phyloP scores from a whole-genome alignment of 2,888 invertebrate genomes.

The Phytoseiulus persimilis region DNA sequence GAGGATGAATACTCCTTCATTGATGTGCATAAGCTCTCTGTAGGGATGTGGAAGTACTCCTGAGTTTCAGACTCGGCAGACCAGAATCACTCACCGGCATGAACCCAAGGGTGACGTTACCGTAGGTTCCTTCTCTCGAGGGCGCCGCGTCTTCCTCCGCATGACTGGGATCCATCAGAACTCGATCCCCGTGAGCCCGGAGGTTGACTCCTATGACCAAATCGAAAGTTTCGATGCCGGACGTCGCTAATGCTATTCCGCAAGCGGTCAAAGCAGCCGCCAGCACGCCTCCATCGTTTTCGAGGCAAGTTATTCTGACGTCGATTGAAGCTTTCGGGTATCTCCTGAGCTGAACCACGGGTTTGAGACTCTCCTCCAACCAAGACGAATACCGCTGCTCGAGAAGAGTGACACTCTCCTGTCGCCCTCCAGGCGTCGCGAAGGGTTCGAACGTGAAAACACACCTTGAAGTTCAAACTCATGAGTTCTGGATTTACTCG shows the following conservation, averaged over 20 bases:
- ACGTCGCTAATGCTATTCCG: conserved; percentile 8
- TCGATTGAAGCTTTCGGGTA: conserved; percentile 34
- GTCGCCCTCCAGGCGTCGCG: not conserved
- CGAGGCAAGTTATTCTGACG: not conserved
- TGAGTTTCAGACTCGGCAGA: too few species aligned
- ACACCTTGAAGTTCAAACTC: not conserved
- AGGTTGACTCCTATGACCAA: conserved; percentile 23
- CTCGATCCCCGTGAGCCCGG: conserved; percentile 22
- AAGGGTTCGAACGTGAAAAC: not conserved
- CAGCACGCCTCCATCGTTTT: conserved; percentile 20
- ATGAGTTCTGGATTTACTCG: too few species aligned
- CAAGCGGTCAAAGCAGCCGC: conserved; percentile 17
- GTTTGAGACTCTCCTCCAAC: conserved; percentile 15
- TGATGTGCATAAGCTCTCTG: too few species aligned
- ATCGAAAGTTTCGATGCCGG: conserved; percentile 30
- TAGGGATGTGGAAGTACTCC: too few species aligned
- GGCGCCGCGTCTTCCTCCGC: conserved; percentile 17
- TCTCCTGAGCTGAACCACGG: conserved; percentile 13
- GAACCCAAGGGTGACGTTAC: conserved; percentile 20
- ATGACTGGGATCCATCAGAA: conserved; percentile 10
- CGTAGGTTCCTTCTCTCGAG: conserved; percentile 1
- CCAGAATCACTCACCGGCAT: conserved; percentile 8
- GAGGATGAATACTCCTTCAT: too few species aligned
- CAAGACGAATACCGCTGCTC: conserved; percentile 25
- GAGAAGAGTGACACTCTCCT: not conserved